A percentile compares a stretch with the other conserved stretches of the same genome.
phyloP scores from a whole-genome alignment of 2,113 vertebrate genomes.

The Gavialis gangeticus region DNA sequence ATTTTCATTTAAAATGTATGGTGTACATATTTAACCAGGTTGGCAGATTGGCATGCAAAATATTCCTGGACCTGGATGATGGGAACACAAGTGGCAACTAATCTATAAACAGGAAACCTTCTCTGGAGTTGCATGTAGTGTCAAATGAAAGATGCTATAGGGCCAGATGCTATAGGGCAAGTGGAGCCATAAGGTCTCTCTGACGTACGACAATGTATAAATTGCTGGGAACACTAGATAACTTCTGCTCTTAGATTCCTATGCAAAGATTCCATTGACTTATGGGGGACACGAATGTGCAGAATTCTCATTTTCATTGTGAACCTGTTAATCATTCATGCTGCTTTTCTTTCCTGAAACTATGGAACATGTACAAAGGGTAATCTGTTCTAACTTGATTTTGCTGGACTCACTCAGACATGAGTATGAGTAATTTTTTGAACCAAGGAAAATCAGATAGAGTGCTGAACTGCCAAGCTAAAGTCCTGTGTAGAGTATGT shows the following conservation, averaged over 20 bases:
- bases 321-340: neutral
- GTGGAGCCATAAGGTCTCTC: too few species aligned
- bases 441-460: neutral
- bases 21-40: neutral
- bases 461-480: neutral
- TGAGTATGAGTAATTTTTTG: neutral
- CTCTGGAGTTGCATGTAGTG: neutral
- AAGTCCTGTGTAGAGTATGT: neutral
- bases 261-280: neutral
- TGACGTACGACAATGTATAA: too few species aligned
- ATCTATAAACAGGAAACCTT: neutral
- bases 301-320: neutral
- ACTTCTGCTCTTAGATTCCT: neutral
- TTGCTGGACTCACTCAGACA: neutral
- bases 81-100: neutral
- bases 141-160: neutral
- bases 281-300: neutral
- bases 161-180: neutral
- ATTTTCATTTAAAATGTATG: neutral
- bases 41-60: neutral
- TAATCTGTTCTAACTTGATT: neutral
- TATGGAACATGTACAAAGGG: neutral
- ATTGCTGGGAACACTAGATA: neutral
- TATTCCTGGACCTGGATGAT: neutral
- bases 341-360: neutral